phyloP scores from a whole-genome alignment of 1,140 invertebrate genomes.

The Drosophila sturtevanti region DNA sequence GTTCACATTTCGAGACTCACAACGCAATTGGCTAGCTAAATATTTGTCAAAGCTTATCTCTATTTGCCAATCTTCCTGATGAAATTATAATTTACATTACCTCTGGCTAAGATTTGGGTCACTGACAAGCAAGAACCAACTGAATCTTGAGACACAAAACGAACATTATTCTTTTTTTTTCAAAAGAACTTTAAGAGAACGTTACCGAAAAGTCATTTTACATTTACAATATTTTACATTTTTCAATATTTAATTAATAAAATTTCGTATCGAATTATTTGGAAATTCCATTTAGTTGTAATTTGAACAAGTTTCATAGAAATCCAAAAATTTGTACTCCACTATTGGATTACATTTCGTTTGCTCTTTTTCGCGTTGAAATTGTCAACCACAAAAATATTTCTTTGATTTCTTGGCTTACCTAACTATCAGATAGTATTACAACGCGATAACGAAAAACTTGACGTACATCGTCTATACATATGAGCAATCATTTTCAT shows the following conservation, averaged over 20 bases:
- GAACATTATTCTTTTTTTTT: too few species aligned
- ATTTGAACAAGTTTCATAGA: not conserved
- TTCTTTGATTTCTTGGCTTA: slow-evolving; percentile 23
- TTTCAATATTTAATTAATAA: not conserved
- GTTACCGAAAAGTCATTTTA: too few species aligned
- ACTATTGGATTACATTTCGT: not conserved
- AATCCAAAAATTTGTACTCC: not conserved
- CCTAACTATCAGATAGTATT: slow-evolving; percentile 49
- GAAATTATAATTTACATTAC: slow-evolving; percentile 29
- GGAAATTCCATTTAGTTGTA: not conserved
- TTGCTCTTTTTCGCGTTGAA: not conserved
- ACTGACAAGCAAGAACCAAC: slow-evolving; percentile 3
- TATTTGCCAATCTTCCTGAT: slow-evolving; percentile 31
- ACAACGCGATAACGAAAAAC: slow-evolving; percentile 49
- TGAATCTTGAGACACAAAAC: not conserved
- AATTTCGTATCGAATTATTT: not conserved
- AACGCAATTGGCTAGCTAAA: slow-evolving; percentile 44
- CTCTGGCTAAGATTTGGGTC: not conserved
- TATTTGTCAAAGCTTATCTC: slow-evolving; percentile 48
- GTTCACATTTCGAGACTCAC: slow-evolving; percentile 28
- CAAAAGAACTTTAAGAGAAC: too few species aligned
- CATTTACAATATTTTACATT: too few species aligned
- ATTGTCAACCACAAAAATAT: slow-evolving; percentile 13
- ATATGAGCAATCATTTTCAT: not conserved
- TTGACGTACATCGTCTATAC: slow-evolving; percentile 31